Base-by-base conservation (phyloP, 1,140 invertebrate genomes). In the Telenomus remus region DNA sequence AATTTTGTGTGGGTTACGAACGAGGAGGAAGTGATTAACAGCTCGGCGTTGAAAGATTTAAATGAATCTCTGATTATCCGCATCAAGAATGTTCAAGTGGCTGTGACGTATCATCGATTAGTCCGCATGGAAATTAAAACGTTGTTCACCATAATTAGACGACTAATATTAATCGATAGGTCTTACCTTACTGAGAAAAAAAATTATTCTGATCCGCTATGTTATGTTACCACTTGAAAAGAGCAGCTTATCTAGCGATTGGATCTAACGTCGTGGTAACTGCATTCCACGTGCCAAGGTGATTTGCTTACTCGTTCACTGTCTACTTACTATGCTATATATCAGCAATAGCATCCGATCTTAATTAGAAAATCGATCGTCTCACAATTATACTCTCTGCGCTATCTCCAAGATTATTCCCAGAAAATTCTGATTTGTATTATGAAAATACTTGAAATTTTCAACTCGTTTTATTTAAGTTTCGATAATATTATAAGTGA, bases 221-320 rank as follows among this genome's bases (percentile, higher is more conserved):
- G 73, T 65, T 76, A 76, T 60, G 57, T 64, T 75, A 64, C 61
- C 63, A 60, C 72, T 61, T 54, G 60, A 64, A 72, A 72, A 72
- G 63, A 72, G 72, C 61, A 65, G 57, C 60, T 68, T 79, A 79
- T 79, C 68, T 64, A 55, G 49, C 56, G 49, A 60, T 69, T 60
- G 68, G 19, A 76, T 79, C 77, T 76, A 79, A 69, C 54, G 56
- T 50, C 61, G 61, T 43, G 71, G 70, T 72, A 70, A 74, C 70
- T 74, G 64, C 77, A 79, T 73, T 76, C 77, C 77, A 76, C 77
- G 77, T 79, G 68, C 73, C 77, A 79, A 76, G 77, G 72, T 76
- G 73, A 76, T 72, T 79, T 79, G 65, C 68, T 76, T 69, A 57
- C 54, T 73, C 56, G 63, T 68, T 66, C 57, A 37, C 57, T 57